Evolutionary conservation across 2,888 invertebrate genomes (phyloP).

Genomic region (Onchidella celtica): DNA sequence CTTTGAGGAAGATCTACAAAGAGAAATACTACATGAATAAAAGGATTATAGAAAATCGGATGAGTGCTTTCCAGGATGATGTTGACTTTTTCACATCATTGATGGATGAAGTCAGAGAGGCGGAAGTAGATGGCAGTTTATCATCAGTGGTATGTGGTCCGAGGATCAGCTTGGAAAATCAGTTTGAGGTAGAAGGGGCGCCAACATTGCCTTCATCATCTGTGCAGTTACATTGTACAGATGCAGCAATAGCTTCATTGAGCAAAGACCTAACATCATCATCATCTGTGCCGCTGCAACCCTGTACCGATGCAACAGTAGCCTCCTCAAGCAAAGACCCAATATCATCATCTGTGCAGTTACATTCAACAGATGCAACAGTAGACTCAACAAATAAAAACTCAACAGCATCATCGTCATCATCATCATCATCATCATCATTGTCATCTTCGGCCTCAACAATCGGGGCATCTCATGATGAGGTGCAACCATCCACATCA

Average conservation of each 20-base stretch:
- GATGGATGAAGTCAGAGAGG: not conserved
- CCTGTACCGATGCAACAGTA: too few species aligned
- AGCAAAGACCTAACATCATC: not conserved
- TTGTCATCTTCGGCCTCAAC: not conserved
- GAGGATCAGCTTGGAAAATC: not conserved
- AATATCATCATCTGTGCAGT: not conserved
- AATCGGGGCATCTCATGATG: too few species aligned
- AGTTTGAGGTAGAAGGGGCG: slow-evolving; percentile 1
- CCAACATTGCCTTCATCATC: not conserved
- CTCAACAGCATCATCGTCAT: not conserved
- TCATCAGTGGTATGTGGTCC: slow-evolving; percentile 12
- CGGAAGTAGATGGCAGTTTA: not conserved
- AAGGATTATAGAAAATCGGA: slow-evolving; percentile 21
- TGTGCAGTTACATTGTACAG: not conserved
- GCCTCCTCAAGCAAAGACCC: too few species aligned
- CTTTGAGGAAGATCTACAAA: slow-evolving; percentile 6
- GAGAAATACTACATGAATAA: not conserved
- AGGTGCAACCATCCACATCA: too few species aligned
- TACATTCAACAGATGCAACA: not conserved
- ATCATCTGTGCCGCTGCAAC: too few species aligned
- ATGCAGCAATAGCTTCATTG: not conserved
- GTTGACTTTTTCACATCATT: not conserved
- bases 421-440: not conserved
- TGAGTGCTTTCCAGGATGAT: slow-evolving; percentile 6
- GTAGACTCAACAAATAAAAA: not conserved